phyloP scores from a whole-genome alignment of 2,888 invertebrate species.

The Pheosia gnoma region DNA sequence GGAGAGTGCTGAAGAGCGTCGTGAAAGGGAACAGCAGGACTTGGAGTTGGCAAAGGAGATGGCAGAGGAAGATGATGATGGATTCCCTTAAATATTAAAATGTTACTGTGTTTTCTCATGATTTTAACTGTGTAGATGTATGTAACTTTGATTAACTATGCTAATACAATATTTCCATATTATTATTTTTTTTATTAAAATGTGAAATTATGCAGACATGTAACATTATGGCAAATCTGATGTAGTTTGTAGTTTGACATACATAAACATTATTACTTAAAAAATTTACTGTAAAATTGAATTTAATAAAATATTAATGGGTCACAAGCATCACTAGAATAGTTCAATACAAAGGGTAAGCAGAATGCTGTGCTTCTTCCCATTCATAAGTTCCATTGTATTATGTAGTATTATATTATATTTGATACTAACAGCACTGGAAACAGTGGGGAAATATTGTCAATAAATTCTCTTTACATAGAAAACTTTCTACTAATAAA shows the following conservation, averaged over 20 bases:
- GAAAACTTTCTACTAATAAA: too few relatives aligned
- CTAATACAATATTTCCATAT: constrained; percentile 31
- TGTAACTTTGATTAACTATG: constrained; percentile 38
- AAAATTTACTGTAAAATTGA: too few relatives aligned
- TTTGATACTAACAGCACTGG: too few relatives aligned
- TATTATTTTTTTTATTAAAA: constrained; percentile 13
- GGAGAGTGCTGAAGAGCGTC: constrained; percentile 97
- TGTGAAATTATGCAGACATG: neutral
- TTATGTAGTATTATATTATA: too few relatives aligned
- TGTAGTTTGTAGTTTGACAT: too few relatives aligned
- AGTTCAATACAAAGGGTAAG: too few relatives aligned
- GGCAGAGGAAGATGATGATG: constrained; percentile 99
- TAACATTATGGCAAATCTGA: too few relatives aligned
- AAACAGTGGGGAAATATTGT: neutral
- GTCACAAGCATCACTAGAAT: too few relatives aligned
- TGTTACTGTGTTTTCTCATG: constrained; percentile 24
- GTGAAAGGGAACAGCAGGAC: constrained; percentile 98
- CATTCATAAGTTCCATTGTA: too few relatives aligned
- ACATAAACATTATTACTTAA: too few relatives aligned
- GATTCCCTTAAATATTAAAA: constrained; percentile 82
- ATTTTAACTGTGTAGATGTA: constrained; percentile 44
- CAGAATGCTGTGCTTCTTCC: too few relatives aligned
- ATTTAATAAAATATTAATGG: too few relatives aligned
- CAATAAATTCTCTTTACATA: constrained; percentile 6
- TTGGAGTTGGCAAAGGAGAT: constrained; percentile 99